Conservation (phyloP, 2,888 invertebrate genomes). For the Ferrisia virgata region DNA sequence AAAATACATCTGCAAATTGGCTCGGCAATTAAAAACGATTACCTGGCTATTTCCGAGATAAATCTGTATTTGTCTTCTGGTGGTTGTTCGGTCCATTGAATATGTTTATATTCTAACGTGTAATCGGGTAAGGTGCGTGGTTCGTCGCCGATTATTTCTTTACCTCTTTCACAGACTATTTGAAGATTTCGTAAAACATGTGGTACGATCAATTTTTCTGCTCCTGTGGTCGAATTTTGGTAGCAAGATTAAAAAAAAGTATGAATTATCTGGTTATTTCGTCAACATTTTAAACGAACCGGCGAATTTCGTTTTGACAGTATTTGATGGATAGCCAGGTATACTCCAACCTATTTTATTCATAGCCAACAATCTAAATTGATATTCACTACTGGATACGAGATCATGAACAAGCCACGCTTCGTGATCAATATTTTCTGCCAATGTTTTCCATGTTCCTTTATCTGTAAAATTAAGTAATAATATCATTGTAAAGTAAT, state of each 20-base stretch:
- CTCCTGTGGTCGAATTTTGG: conserved; percentile 53
- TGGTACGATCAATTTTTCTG: conserved; percentile 72
- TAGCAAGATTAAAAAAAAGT: background rate
- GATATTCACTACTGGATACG: conserved; percentile 75
- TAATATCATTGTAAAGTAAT: background rate
- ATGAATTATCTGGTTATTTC: background rate
- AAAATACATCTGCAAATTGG: too few relatives aligned
- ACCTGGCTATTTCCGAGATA: conserved; percentile 75
- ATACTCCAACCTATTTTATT: conserved; percentile 94
- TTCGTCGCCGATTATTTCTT: conserved; percentile 64
- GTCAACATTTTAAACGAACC: conserved; percentile 43
- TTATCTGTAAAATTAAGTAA: conserved; percentile 55
- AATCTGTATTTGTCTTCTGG: conserved; percentile 76
- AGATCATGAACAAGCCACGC: conserved; percentile 80
- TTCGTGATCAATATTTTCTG: conserved; percentile 88
- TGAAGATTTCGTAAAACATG: conserved; percentile 81
- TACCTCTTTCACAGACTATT: conserved; percentile 78
- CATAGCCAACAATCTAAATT: conserved; percentile 81
- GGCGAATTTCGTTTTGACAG: conserved; percentile 63
- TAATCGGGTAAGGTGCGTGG: conserved; percentile 69
- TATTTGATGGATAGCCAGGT: conserved; percentile 75
- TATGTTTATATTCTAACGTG: conserved; percentile 67
- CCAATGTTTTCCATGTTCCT: conserved; percentile 80
- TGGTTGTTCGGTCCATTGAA: conserved; percentile 68
- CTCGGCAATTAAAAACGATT: background rate